These are phyloP conservation scores for Schrankia costaestrigalis DNA, from an alignment of 2,888 invertebrate genomes.

Conservation along the genomic window DNA sequence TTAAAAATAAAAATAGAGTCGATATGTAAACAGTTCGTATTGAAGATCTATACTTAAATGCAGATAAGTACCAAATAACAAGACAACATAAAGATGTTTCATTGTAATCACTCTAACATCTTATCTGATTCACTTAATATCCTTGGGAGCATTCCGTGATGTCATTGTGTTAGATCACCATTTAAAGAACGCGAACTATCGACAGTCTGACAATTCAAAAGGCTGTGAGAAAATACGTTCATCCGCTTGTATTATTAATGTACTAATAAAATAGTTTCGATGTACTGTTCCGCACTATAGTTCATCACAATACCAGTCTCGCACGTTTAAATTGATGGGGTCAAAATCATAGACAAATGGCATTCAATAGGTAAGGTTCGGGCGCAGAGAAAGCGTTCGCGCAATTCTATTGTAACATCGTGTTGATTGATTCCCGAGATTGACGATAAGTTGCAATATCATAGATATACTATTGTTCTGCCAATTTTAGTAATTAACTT, in stretches of 20 bases:
- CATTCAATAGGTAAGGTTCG: conserved; percentile 41
- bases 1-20: too few species aligned
- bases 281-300: conserved; percentile 7
- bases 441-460: conserved; percentile 53
- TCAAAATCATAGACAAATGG: conserved; percentile 54
- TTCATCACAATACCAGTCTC: conserved; percentile 36
- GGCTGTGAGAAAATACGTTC: conserved; percentile 23
- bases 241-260: conserved; percentile 17
- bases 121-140: conserved; percentile 1
- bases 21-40: too few species aligned
- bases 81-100: too few species aligned
- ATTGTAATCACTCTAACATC: not conserved
- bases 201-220: conserved; percentile 24
- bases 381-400: conserved; percentile 54
- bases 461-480: conserved; percentile 59
- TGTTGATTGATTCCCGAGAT: conserved; percentile 59
- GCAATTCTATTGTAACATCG: conserved; percentile 66
- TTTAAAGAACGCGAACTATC: conserved; percentile 7
- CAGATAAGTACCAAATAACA: too few species aligned
- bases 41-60: too few species aligned
- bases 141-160: conserved; percentile 15
- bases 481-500: conserved; percentile 47
- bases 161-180: conserved; percentile 15
- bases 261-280: conserved; percentile 24
- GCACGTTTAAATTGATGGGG: conserved; percentile 50